phyloP scores from a whole-genome alignment of 2,888 invertebrate species.

The Adela reaumurella region DNA sequence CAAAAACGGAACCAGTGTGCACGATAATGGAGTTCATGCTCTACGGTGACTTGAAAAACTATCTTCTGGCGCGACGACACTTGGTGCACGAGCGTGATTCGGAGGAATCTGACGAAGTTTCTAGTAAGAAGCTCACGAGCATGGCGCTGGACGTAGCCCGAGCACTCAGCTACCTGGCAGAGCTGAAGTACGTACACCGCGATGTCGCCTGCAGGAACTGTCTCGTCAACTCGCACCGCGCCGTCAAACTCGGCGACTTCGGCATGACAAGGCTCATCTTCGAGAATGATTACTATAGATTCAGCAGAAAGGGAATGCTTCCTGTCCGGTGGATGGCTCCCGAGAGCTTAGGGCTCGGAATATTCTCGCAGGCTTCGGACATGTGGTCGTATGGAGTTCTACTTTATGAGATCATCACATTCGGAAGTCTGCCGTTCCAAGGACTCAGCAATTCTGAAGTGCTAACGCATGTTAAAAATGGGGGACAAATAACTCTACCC shows the following conservation, averaged over 20 bases:
- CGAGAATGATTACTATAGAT: conserved; percentile 86
- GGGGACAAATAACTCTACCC: conserved; percentile 71
- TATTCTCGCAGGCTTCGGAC: conserved; percentile 84
- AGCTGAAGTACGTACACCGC: conserved; percentile 83
- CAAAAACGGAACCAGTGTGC: conserved; percentile 82
- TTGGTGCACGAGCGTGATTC: conserved; percentile 66
- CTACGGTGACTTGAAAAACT: conserved; percentile 89
- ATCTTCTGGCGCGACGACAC: conserved; percentile 78
- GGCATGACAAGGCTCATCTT: conserved; percentile 88
- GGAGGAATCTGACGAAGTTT: conserved; percentile 73
- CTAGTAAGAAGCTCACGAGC: conserved; percentile 72
- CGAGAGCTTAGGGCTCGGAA: conserved; percentile 76
- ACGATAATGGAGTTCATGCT: conserved; percentile 94
- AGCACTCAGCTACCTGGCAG: conserved; percentile 80
- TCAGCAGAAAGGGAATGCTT: conserved; percentile 81
- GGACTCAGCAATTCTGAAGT: conserved; percentile 84
- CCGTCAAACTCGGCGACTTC: conserved; percentile 82
- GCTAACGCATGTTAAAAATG: conserved; percentile 72
- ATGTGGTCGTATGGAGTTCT: conserved; percentile 89
- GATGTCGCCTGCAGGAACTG: conserved; percentile 82
- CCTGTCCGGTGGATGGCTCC: conserved; percentile 95
- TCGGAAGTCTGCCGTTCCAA: conserved; percentile 88
- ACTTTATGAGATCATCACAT: conserved; percentile 84
- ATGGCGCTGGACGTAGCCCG: conserved; percentile 88
- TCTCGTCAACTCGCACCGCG: conserved; percentile 68